Base-by-base conservation (phyloP, 2,113 vertebrate species). In the Copsychus sechellarum region DNA sequence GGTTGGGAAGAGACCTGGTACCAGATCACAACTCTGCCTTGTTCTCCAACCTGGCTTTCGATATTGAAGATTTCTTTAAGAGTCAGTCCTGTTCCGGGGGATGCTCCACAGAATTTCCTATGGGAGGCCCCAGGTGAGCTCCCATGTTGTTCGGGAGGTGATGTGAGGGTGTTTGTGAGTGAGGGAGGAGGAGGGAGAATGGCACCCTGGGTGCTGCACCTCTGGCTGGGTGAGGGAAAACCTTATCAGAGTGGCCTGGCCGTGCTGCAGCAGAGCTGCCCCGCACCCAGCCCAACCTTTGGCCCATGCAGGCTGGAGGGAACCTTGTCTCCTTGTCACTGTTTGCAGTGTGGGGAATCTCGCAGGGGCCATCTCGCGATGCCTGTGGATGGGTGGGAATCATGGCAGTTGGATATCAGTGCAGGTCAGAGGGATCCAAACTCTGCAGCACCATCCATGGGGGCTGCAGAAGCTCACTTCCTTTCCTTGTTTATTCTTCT, bases 61-160 rank as follows among this genome's bases (percentile, higher is more conserved):
- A 4, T 15, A n/a, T 1, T 67, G 42, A 74, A 36, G 38, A 25
- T 71, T 54, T 69, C 53, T 69, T 80, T 29, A 25, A n/a, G 48
- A 50, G 6, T 40, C 34, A 21, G 34, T 15, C 24, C 28, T 43
- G 7, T 69, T 2, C 0, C 1, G 2, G 13, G 12, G 21, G 1
- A 64, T 6, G 23, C 38, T 34, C 14, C 25, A 26, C 28, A n/a
- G 4, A 19, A 60, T 64, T 79, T 29, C 31, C 13, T 45, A 2
- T 28, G 0, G 0, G 17, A 26, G 6, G 16, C 20, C 23, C 5
- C 34, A 2, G 2, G 0, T 2, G 2, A 81, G 50, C 15, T 18
- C 50, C 42, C 0, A 0, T 0, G 5, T 6, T 10, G 33, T 23
- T 56, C 6, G 0, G 6, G 31, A 36, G n/a, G 61, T 1, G 5